Evolutionary conservation across 2,888 invertebrate genomes (phyloP), one percentile per base, ranked within the genome.

Genomic region (Pyrrhia umbra): DNA sequence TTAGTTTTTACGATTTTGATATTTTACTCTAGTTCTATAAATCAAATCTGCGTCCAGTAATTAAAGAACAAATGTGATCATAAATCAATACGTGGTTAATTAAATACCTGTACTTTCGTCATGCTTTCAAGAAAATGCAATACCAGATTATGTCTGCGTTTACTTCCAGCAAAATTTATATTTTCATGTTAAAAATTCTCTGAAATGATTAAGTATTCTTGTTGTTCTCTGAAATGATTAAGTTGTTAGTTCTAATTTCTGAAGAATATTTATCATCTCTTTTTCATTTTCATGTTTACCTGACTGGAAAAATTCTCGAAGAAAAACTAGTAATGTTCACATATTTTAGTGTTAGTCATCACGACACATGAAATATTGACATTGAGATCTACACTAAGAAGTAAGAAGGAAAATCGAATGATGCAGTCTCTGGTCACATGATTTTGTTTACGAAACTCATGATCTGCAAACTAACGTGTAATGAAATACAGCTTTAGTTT

Each of bases 51-150:
- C 51, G 21, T 39, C 15, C 27, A 52, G 21, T 61, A 70, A 63
- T 76, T 51, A 65, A 64, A 49, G 27, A 43, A 50, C 42, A 64
- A 75, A 70, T 57, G 37, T 42, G 47, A 23, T 27, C 6, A 71
- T 71, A 65, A 73, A 71, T 77, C 72, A 77, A 55, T 57, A 43
- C 27, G 54, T 54, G n/a, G 16, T 57, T 72, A 60, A 64, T 72
- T 65, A 40, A 65, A 75, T 59, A 59, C 39, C 45, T 25, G 47
- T 49, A 27, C 42, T 63, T 55, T 65, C 60, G 73, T 71, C 65
- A 73, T 77, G 73, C 77, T 73, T 77, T 76, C 65, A 64, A 64
- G 72, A 59, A 65, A 65, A 59, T 34, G 50, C 39, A 51, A 42
- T 60, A 40, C 8, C 30, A 54, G 20, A 42, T 52, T 40, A 57